Evolutionary conservation across 2,113 vertebrate genomes (phyloP).

Genomic region (Passer domesticus): DNA sequence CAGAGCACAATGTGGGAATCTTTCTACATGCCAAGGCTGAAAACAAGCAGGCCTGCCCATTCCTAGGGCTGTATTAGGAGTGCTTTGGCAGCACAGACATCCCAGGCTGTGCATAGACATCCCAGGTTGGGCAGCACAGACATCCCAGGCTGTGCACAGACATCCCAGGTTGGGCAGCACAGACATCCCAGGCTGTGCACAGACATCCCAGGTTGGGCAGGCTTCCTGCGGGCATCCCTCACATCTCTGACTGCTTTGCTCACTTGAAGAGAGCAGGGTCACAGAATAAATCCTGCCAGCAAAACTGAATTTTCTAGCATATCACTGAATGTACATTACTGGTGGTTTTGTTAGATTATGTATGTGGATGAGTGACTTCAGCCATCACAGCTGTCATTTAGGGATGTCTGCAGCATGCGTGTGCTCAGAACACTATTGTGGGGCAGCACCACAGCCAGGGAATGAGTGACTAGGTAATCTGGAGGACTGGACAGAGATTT

Average conservation of each 20-base stretch:
- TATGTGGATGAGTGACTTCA: background rate
- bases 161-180: background rate
- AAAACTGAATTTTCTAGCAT: background rate
- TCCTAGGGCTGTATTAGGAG: background rate
- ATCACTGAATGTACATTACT: background rate
- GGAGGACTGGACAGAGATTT: background rate
- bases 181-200: no score
- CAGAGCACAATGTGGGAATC: background rate
- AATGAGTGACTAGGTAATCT: fast-evolving
- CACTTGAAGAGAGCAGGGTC: background rate
- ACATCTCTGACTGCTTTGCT: background rate
- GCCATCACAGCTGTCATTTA: background rate
- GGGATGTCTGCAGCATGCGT: background rate
- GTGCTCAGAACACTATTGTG: background rate
- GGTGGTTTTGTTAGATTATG: background rate
- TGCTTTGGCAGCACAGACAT: background rate
- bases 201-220: background rate
- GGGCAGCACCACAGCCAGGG: background rate
- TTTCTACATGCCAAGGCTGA: background rate
- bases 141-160: no score
- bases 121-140: no score
- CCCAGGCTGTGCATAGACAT: background rate
- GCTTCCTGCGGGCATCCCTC: background rate
- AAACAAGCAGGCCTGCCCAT: background rate
- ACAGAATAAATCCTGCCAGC: background rate